Conservation (phyloP, 1,140 invertebrate genomes). For the Bombus haemorrhoidalis region DNA sequence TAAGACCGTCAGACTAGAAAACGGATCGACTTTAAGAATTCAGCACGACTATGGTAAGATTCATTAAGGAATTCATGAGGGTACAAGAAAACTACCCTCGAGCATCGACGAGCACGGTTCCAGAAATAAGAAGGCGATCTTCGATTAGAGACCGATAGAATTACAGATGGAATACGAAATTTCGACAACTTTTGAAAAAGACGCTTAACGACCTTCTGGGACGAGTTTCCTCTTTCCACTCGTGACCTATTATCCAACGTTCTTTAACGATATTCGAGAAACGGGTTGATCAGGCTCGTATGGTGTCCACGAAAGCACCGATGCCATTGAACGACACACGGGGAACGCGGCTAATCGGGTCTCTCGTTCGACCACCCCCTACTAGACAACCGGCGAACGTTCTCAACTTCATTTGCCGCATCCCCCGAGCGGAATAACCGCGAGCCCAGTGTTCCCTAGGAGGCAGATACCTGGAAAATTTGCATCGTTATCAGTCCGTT, state of each 20-base stretch:
- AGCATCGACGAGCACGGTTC: background rate
- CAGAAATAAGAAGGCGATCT: background rate
- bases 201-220: background rate
- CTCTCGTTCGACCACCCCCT: background rate
- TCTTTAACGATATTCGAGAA: background rate
- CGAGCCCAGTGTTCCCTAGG: slow-evolving; percentile 28
- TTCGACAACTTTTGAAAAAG: background rate
- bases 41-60: background rate
- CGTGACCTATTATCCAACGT: background rate
- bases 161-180: background rate
- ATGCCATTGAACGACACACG: background rate
- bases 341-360: slow-evolving; percentile 26
- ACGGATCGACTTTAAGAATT: background rate
- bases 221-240: background rate
- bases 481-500: slow-evolving; percentile 56
- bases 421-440: slow-evolving; percentile 33
- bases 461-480: slow-evolving; percentile 59
- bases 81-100: background rate
- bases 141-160: background rate
- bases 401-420: slow-evolving; percentile 27
- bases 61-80: background rate
- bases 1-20: no score
- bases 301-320: background rate
- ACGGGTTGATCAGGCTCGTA: background rate
- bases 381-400: background rate